Evolutionary conservation across 2,888 invertebrate species (phyloP).

Genomic region (Euphydryas editha): DNA sequence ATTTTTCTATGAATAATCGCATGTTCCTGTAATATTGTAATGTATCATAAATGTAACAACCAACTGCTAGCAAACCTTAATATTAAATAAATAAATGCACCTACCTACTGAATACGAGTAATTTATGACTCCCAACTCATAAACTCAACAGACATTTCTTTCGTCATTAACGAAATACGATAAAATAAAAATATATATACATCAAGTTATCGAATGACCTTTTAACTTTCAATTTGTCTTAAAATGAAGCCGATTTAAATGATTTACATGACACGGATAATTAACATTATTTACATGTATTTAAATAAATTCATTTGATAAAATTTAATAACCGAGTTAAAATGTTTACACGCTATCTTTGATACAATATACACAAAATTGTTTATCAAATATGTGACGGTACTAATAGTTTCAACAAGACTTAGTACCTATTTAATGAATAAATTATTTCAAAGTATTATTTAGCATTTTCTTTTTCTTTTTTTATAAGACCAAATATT

Average conservation of each 20-base stretch:
- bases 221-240: constrained; percentile 8
- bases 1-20: too few relatives aligned
- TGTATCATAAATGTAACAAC: too few relatives aligned
- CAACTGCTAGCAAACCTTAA: too few relatives aligned
- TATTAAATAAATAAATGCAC: too few relatives aligned
- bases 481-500: too few relatives aligned
- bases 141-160: too few relatives aligned
- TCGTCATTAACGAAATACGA: too few relatives aligned
- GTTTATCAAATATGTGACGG: constrained; percentile 6
- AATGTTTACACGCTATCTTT: constrained; percentile 18
- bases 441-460: neutral
- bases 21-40: too few relatives aligned
- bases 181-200: neutral
- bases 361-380: neutral
- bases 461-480: neutral
- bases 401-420: constrained; percentile 3
- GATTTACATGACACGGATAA: neutral
- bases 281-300: constrained; percentile 8
- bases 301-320: constrained; percentile 10
- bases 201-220: neutral
- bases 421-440: neutral
- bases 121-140: too few relatives aligned
- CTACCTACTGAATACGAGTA: too few relatives aligned
- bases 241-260: constrained; percentile 15
- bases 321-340: constrained; percentile 13